These are phyloP conservation scores for Volucella inanis DNA, from an alignment of 2,888 invertebrate species.

Conservation along the genomic window DNA sequence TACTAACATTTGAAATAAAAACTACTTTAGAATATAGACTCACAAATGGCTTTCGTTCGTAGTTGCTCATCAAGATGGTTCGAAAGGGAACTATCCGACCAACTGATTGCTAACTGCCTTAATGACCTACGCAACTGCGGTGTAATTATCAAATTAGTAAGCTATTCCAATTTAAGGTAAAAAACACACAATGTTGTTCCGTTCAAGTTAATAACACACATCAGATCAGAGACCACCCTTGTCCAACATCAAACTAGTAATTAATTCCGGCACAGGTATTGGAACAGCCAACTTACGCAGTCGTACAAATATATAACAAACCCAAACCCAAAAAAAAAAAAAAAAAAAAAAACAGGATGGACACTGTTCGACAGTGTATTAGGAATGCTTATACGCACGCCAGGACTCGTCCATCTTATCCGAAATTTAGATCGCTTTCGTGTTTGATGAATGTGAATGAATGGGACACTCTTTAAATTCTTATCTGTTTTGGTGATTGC, in stretches of 20 bases:
- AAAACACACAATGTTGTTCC: conserved; percentile 44
- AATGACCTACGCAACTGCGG: conserved; percentile 35
- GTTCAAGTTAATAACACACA: conserved; percentile 44
- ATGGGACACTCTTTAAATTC: conserved; percentile 45
- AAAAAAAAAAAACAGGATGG: conserved; percentile 2
- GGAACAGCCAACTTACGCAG: neutral
- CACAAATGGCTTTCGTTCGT: conserved; percentile 5
- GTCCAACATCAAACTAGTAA: conserved; percentile 18
- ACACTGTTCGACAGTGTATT: conserved; percentile 39
- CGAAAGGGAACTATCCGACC: conserved; percentile 6
- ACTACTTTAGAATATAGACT: neutral
- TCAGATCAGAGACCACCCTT: conserved; percentile 44
- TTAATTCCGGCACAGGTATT: conserved; percentile 50
- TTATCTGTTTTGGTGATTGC: conserved; percentile 55
- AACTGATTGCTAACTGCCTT: conserved; percentile 29
- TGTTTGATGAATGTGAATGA: conserved; percentile 44
- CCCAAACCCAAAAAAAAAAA: too few relatives aligned
- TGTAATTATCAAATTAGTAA: conserved; percentile 68
- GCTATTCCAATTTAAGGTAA: conserved; percentile 57
- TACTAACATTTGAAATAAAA: conserved; percentile 33
- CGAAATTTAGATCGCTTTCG: conserved; percentile 53
- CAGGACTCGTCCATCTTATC: conserved; percentile 50
- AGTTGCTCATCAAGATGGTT: neutral
- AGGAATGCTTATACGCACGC: conserved; percentile 49
- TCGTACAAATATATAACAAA: neutral